Conservation (phyloP, 2,113 vertebrate species). For the Pollimyrus isidori region DNA sequence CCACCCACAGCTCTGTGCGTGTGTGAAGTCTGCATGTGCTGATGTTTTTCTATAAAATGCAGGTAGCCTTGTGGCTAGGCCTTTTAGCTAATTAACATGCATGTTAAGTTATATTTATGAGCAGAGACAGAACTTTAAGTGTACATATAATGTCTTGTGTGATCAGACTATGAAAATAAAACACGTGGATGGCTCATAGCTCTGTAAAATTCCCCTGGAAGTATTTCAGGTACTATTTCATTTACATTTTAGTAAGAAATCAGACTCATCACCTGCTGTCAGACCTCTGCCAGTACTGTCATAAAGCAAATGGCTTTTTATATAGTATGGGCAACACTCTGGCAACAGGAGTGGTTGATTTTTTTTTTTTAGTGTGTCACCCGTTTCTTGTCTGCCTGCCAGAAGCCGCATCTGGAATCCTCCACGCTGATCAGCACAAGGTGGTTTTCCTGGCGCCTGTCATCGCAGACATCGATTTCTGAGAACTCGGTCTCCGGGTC, state of each 20-base stretch:
- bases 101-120: not conserved
- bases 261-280: not conserved
- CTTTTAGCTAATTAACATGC: not conserved
- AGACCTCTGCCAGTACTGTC: not conserved
- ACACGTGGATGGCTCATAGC: not conserved
- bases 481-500: not conserved
- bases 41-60: not conserved
- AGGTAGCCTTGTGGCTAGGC: not conserved
- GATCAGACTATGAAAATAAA: not conserved
- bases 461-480: not conserved
- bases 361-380: too few relatives aligned
- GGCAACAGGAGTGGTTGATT: not conserved
- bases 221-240: not conserved
- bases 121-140: not conserved
- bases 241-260: not conserved
- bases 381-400: not conserved
- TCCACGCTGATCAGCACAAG: not conserved
- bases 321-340: not conserved
- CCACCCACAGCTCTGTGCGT: not conserved
- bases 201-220: not conserved
- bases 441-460: not conserved
- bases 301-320: conserved; percentile 6
- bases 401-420: not conserved
- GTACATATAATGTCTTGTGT: not conserved
- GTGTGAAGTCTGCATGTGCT: not conserved